These are phyloP conservation scores for Pocota personata DNA, from an alignment of 2,888 invertebrate genomes.

Conservation along the genomic window DNA sequence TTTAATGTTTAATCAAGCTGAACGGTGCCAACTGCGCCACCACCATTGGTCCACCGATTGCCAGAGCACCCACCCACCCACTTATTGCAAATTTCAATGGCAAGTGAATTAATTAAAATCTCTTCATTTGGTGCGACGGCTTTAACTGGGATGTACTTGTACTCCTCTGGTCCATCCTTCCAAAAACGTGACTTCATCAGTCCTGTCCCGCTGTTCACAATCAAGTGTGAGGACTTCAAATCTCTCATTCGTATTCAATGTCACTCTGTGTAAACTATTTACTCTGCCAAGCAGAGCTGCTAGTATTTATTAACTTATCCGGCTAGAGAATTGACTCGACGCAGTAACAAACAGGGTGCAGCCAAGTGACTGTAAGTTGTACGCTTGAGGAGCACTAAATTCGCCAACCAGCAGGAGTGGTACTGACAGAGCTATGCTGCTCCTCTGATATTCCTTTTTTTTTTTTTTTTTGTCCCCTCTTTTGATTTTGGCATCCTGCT, in stretches of 20 bases:
- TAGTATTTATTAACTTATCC: slow-evolving; percentile 60
- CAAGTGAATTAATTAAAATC: slow-evolving; percentile 68
- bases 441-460: background rate
- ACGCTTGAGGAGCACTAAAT: slow-evolving; percentile 63
- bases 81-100: slow-evolving; percentile 32
- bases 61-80: background rate
- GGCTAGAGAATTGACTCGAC: slow-evolving; percentile 46
- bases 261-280: slow-evolving; percentile 65
- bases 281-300: slow-evolving; percentile 26
- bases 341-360: slow-evolving; percentile 51
- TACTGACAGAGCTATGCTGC: slow-evolving; percentile 51
- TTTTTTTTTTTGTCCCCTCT: background rate
- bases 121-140: slow-evolving; percentile 34
- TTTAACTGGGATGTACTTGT: background rate
- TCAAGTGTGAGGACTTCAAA: slow-evolving; percentile 33
- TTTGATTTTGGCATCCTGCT: slow-evolving; percentile 67
- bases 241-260: slow-evolving; percentile 70
- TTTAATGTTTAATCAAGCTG: slow-evolving; percentile 67
- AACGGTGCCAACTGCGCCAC: slow-evolving; percentile 45
- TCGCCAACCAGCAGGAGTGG: slow-evolving; percentile 57
- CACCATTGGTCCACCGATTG: background rate
- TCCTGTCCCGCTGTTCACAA: background rate
- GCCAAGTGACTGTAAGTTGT: slow-evolving; percentile 60
- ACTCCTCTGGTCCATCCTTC: background rate
- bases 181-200: slow-evolving; percentile 34